phyloP scores from a whole-genome alignment of 1,140 invertebrate species.

The Halesus radiatus region DNA sequence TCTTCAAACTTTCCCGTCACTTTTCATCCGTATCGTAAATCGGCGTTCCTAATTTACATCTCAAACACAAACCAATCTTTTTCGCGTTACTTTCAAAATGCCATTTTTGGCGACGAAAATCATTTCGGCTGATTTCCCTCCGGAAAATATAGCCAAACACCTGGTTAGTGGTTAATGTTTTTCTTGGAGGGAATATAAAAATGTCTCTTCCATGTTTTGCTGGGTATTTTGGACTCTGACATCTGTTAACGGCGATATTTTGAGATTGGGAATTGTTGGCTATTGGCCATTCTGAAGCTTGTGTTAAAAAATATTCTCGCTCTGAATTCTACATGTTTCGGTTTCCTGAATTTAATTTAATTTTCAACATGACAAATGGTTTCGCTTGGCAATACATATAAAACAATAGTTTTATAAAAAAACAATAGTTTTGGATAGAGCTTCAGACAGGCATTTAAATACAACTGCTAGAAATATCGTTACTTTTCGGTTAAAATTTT shows the following conservation, averaged over 20 bases:
- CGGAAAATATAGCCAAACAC: conserved; percentile 14
- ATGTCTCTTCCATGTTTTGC: conserved; percentile 12
- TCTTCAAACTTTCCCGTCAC: not conserved
- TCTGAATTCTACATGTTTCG: not conserved
- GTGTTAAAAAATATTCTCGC: conserved; percentile 10
- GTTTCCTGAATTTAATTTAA: not conserved
- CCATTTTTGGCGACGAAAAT: not conserved
- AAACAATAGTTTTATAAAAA: not conserved
- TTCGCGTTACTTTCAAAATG: not conserved
- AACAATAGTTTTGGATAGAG: not conserved
- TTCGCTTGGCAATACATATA: not conserved
- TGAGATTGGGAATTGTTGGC: not conserved
- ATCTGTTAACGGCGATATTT: conserved; percentile 32
- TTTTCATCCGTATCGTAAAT: not conserved
- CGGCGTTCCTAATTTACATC: not conserved
- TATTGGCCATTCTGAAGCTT: conserved; percentile 8
- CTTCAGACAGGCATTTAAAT: too few species aligned
- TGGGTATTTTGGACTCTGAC: conserved; percentile 3
- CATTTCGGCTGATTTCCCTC: conserved; percentile 6
- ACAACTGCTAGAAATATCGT: too few species aligned
- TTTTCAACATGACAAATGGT: not conserved
- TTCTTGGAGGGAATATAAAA: conserved; percentile 16
- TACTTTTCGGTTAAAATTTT: too few species aligned
- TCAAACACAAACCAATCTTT: conserved; percentile 21
- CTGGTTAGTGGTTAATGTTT: conserved; percentile 26